Evolutionary conservation across 2,888 invertebrate genomes (phyloP).

Genomic region (Nomada hirtipes): DNA sequence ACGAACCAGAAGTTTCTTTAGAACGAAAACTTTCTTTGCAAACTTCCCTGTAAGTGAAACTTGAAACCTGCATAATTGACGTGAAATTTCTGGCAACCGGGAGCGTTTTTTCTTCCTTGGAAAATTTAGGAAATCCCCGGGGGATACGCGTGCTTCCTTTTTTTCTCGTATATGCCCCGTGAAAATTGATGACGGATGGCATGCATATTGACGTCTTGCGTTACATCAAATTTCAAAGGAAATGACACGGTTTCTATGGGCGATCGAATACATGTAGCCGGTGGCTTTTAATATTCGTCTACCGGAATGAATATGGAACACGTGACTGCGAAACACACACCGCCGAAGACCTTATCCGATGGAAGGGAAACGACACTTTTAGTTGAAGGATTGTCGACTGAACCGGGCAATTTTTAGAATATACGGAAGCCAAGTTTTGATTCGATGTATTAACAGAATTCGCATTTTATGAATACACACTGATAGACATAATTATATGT

Average conservation of each 20-base stretch:
- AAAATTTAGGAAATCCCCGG: not conserved
- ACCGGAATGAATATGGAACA: conserved; percentile 10
- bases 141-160: not conserved
- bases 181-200: conserved; percentile 33
- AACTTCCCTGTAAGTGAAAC: conserved; percentile 56
- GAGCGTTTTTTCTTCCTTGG: conserved; percentile 33
- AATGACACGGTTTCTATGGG: conserved; percentile 23
- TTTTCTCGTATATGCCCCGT: conserved; percentile 8
- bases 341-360: not conserved
- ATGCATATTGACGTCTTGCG: conserved; percentile 3
- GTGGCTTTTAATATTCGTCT: conserved; percentile 25
- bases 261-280: conserved; percentile 20
- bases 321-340: not conserved
- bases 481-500: too few species aligned
- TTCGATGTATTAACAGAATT: too few species aligned
- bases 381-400: not conserved
- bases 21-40: conserved; percentile 56
- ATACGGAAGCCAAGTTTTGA: too few species aligned
- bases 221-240: conserved; percentile 13
- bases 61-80: conserved; percentile 63
- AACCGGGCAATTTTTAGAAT: too few species aligned
- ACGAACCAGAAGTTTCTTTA: conserved; percentile 57
- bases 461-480: too few species aligned
- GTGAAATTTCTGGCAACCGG: conserved; percentile 44
- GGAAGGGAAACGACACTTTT: not conserved